phyloP scores from a whole-genome alignment of 2,888 invertebrate genomes.

The Brachyptera putata region DNA sequence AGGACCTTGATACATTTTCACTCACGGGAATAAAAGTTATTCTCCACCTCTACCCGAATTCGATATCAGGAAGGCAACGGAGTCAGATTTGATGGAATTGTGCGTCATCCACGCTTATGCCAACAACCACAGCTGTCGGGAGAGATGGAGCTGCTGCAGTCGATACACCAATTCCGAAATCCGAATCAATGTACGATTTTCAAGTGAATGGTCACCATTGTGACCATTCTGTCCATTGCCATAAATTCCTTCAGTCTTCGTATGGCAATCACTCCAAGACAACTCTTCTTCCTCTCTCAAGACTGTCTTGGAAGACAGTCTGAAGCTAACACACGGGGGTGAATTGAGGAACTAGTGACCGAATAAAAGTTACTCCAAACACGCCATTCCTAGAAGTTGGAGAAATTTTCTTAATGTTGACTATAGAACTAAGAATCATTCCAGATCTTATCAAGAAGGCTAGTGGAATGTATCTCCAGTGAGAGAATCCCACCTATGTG shows the following conservation, averaged over 20 bases:
- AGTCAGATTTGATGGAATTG: background rate
- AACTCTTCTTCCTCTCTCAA: constrained; percentile 24
- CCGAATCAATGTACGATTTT: background rate
- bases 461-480: background rate
- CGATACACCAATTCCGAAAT: background rate
- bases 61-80: background rate
- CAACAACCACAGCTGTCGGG: background rate
- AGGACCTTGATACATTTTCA: constrained; percentile 26
- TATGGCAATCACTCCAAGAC: constrained; percentile 17
- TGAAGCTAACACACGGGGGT: constrained; percentile 15
- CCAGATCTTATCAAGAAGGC: too few species aligned
- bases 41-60: background rate
- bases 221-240: background rate
- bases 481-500: background rate
- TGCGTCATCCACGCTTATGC: too few species aligned
- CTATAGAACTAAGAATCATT: background rate
- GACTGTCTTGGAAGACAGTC: constrained; percentile 22
- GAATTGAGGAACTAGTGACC: constrained; percentile 26
- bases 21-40: background rate
- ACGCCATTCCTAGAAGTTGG: background rate
- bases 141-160: background rate
- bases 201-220: background rate
- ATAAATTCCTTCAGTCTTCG: background rate
- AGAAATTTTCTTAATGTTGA: background rate
- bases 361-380: background rate